These are phyloP conservation scores for Eciton burchellii DNA, from an alignment of 1,140 invertebrate species.

Conservation along the genomic window DNA sequence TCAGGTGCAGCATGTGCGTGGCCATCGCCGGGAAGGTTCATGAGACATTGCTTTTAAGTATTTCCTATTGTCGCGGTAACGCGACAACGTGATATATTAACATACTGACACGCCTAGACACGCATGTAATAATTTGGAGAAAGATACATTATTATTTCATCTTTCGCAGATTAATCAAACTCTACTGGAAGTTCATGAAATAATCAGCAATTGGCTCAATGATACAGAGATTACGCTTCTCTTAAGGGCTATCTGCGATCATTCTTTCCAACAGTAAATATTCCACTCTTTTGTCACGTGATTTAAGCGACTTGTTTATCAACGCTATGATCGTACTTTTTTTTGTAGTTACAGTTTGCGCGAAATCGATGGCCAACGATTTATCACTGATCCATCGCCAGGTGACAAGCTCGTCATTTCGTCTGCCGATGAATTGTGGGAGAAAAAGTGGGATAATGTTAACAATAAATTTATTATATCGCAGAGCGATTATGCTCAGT, in stretches of 20 bases:
- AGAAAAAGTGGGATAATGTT: conserved; percentile 66
- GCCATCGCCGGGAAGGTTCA: conserved; percentile 78
- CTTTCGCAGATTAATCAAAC: conserved; percentile 78
- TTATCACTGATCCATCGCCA: conserved; percentile 74
- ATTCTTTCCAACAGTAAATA: conserved; percentile 78
- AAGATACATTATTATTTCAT: neutral
- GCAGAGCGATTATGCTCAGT: neutral
- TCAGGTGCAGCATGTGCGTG: conserved; percentile 79
- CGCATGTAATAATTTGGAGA: neutral
- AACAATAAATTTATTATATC: neutral
- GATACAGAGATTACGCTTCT: conserved; percentile 67
- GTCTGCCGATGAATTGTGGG: conserved; percentile 77
- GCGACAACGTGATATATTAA: neutral
- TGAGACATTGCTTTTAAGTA: neutral
- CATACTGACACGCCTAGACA: no score
- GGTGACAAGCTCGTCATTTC: conserved; percentile 74
- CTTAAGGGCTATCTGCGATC: conserved; percentile 74
- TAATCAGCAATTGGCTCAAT: conserved; percentile 64
- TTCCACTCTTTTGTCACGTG: neutral
- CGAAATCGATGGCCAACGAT: conserved; percentile 73
- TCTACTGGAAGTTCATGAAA: conserved; percentile 72
- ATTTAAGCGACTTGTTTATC: neutral
- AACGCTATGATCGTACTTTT: neutral
- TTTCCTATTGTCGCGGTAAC: neutral
- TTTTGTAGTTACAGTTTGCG: conserved; percentile 76